Evolutionary conservation across 1,140 invertebrate genomes (phyloP).

Genomic region (Teleogryllus occipitalis): DNA sequence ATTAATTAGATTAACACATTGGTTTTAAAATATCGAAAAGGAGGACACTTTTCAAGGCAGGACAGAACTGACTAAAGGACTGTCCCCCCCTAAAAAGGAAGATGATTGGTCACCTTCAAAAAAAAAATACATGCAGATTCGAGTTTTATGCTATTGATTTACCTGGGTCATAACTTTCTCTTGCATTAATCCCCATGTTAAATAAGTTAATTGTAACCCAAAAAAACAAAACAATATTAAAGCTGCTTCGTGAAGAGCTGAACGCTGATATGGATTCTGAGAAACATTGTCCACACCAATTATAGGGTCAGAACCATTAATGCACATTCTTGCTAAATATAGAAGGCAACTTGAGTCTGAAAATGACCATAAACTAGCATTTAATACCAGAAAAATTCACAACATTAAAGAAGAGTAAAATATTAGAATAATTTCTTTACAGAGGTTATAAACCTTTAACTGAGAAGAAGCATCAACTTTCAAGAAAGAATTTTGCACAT

Average conservation of each 20-base stretch:
- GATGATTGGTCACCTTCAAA: no score
- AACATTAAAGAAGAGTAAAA: neutral
- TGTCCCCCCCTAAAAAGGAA: no score
- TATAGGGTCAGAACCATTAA: slow-evolving; percentile 13
- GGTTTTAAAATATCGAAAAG: no score
- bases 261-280: slow-evolving; percentile 9
- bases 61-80: no score
- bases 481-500: neutral
- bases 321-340: neutral
- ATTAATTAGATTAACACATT: no score
- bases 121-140: no score
- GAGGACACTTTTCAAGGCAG: no score
- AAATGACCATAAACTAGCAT: neutral
- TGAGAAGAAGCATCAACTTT: slow-evolving; percentile 40
- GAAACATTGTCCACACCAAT: neutral
- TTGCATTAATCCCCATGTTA: slow-evolving; percentile 91
- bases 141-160: slow-evolving; percentile 12
- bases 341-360: slow-evolving; percentile 12
- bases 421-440: neutral
- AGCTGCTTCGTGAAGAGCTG: slow-evolving; percentile 41
- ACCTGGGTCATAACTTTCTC: slow-evolving; percentile 87
- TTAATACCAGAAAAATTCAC: neutral
- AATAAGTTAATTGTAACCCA: slow-evolving; percentile 81
- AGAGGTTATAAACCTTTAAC: neutral
- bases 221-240: slow-evolving; percentile 70